Base-by-base conservation (phyloP, 2,797 vertebrate species). In the Allobates femoralis region DNA sequence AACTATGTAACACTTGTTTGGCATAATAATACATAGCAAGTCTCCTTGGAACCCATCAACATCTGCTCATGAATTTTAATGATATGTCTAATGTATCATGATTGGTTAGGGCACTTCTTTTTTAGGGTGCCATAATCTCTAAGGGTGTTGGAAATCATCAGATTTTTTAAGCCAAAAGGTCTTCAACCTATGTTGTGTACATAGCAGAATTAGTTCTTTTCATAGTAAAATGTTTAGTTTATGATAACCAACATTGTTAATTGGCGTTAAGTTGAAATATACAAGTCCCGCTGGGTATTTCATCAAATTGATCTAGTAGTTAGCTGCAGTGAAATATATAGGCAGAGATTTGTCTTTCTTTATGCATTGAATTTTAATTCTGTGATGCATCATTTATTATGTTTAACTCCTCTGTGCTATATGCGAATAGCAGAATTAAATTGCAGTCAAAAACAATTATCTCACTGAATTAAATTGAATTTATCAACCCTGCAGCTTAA, bases 61-160 rank as follows among this genome's bases (percentile, higher is more conserved):
- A 87, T 53, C 86, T 84, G 76, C 67, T 75, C 46, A 50, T 80
- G 41, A 84, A 87, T 84, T 64, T 84, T 80, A 79, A 84, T 79
- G 69, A 28, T 11, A 16, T 34, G 26, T 28, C 41, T 83, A 18
- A 60, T n/a, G 56, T 51, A 80, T 30, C 19, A 69, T 79, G 62
- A 56, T 34, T 87, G 74, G 75, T 79, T 53, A 81, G 41, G 71
- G 15, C 10, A 41, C 2, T 82, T 69, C 21, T 37, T 30, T n/a
- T 34, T 15, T 58, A 79, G 19, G 55, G 32, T 71, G 80, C 21
- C 37, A 32, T 67, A 18, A 41, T 69, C 34, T 69, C 3, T 74
- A 85, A 58, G 51, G 53, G 78, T 28, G 26, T 51, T 23, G 50
- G 30, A 78, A 56, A 34, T 67, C 26, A 5, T 32, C 28, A 55